These are phyloP conservation scores for Micrasema longulum DNA, from an alignment of 1,140 invertebrate genomes.

Conservation along the genomic window DNA sequence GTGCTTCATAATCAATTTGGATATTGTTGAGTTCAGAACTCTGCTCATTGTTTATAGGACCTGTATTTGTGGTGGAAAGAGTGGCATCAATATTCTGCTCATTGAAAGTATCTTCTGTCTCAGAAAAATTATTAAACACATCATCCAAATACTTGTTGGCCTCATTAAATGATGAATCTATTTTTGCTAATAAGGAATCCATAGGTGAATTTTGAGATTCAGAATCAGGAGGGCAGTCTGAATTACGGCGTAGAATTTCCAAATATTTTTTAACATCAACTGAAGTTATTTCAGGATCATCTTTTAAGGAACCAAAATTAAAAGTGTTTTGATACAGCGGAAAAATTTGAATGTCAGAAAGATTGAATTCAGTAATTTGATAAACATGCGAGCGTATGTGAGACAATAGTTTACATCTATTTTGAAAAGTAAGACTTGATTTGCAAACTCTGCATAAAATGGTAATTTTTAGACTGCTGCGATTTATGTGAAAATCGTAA, in stretches of 20 bases:
- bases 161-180: conserved; percentile 10
- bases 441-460: conserved; percentile 61
- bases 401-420: conserved; percentile 61
- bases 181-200: background rate
- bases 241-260: background rate
- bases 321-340: conserved; percentile 56
- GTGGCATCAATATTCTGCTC: too few species aligned
- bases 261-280: background rate
- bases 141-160: background rate
- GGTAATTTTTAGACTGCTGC: conserved; percentile 61
- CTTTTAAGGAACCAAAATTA: background rate
- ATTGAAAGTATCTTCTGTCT: background rate
- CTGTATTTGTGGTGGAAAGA: too few species aligned
- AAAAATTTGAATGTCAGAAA: conserved; percentile 61
- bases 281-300: background rate
- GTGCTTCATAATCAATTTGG: background rate
- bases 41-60: too few species aligned
- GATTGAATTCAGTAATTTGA: conserved; percentile 63
- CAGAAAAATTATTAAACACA: background rate
- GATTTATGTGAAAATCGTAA: conserved; percentile 61
- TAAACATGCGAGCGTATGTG: conserved; percentile 64
- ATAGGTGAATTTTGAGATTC: background rate
- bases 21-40: too few species aligned
- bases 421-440: conserved; percentile 56
- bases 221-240: background rate